Conservation (phyloP, 2,113 vertebrate genomes). For the Peromyscus polionotus region DNA sequence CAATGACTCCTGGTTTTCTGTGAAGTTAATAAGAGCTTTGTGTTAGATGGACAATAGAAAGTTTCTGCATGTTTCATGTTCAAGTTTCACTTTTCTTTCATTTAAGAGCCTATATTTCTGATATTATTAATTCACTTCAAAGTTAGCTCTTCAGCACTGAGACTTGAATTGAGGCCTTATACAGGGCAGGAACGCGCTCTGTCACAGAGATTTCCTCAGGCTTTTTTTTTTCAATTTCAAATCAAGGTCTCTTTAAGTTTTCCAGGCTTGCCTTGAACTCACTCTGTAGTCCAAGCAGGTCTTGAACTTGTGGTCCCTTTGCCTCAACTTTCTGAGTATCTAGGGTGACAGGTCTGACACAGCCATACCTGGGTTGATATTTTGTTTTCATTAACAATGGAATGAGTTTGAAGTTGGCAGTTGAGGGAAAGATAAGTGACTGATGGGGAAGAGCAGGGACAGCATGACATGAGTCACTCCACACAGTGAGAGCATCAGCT, state of each 20-base stretch:
- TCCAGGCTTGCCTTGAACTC: background rate
- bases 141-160: background rate
- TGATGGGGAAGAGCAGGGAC: background rate
- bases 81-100: background rate
- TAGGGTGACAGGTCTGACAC: background rate
- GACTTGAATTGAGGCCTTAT: background rate
- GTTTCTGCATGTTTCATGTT: background rate
- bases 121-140: background rate
- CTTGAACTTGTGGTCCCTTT: background rate
- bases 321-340: background rate
- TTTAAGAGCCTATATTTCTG: background rate
- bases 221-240: background rate
- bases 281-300: background rate
- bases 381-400: background rate
- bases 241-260: background rate
- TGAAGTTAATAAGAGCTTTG: background rate
- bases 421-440: background rate
- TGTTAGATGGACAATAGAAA: background rate
- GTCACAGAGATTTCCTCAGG: too few species aligned
- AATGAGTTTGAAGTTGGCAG: background rate
- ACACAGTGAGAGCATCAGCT: background rate
- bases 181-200: background rate
- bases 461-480: background rate
- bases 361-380: background rate
- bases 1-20: background rate